Percentiles rank a stretch among this genome's conserved stretches.
These are phyloP conservation scores for Rhorus exstirpatorius DNA, from an alignment of 2,888 invertebrate species.

Conservation along the genomic window DNA sequence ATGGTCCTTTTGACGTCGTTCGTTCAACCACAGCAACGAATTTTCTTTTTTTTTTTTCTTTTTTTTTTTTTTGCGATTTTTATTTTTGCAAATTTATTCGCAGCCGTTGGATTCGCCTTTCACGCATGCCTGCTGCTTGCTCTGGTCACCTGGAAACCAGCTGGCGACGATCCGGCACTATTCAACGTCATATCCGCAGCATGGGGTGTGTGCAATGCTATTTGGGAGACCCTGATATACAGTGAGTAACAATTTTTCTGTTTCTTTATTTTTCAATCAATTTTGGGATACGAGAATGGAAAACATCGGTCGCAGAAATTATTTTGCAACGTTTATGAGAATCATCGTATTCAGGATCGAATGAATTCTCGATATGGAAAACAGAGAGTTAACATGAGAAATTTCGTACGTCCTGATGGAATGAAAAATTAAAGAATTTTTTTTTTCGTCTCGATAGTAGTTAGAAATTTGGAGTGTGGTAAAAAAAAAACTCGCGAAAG, in stretches of 20 bases:
- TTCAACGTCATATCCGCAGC: slow-evolving; percentile 94
- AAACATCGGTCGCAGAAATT: too few relatives aligned
- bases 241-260: slow-evolving; percentile 76
- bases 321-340: too few relatives aligned
- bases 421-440: too few relatives aligned
- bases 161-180: slow-evolving; percentile 92
- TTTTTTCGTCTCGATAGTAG: too few relatives aligned
- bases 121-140: slow-evolving; percentile 93
- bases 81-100: slow-evolving; percentile 63
- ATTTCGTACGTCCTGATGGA: too few relatives aligned
- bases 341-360: too few relatives aligned
- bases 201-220: slow-evolving; percentile 95
- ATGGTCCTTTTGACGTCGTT: slow-evolving; percentile 63
- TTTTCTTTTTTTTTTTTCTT: slow-evolving; percentile 46
- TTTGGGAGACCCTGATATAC: slow-evolving; percentile 91
- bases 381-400: too few relatives aligned
- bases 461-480: too few relatives aligned
- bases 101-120: slow-evolving; percentile 93
- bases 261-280: not conserved
- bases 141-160: slow-evolving; percentile 92
- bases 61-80: not conserved
- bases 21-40: slow-evolving; percentile 55
- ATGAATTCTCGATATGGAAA: too few relatives aligned
- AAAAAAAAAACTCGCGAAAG: too few relatives aligned
- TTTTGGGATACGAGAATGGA: too few relatives aligned